phyloP scores from a whole-genome alignment of 2,888 invertebrate species.

The Sclerodermus sp. region DNA sequence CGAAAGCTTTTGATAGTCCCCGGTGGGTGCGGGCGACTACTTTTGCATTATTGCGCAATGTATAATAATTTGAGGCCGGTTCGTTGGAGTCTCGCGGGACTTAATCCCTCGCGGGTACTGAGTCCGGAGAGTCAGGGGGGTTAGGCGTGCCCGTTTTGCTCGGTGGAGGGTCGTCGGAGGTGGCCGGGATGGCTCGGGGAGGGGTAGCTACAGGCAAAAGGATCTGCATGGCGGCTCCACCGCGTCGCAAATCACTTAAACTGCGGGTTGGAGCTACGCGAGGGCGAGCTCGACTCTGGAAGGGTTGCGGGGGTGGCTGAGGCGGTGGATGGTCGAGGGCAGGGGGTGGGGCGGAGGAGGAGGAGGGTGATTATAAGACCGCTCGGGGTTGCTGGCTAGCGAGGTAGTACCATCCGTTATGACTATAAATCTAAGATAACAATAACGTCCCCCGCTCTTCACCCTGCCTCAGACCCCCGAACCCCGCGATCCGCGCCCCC shows the following conservation, averaged over 20 bases:
- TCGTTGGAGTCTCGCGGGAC: constrained; percentile 13
- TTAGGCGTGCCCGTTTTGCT: constrained; percentile 42
- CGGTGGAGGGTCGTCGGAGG: constrained; percentile 30
- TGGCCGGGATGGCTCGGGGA: constrained; percentile 22
- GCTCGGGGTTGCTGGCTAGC: constrained; percentile 57
- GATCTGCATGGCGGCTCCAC: constrained; percentile 58
- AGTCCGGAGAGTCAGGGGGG: constrained; percentile 14
- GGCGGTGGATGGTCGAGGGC: constrained; percentile 35
- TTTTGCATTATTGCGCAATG: constrained; percentile 47
- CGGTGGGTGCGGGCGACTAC: constrained; percentile 27
- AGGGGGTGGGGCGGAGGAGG: constrained; percentile 35
- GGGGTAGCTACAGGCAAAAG: constrained; percentile 50
- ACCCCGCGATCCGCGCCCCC: constrained; percentile 18
- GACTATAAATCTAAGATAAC: constrained; percentile 59
- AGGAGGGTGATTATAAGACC: constrained; percentile 58
- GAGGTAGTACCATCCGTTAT: constrained; percentile 57
- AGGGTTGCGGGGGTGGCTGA: constrained; percentile 26
- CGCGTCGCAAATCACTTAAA: constrained; percentile 59
- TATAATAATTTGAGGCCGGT: constrained; percentile 44
- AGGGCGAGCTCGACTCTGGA: constrained; percentile 37
- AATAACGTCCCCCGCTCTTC: constrained; percentile 52
- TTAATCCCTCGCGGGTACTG: constrained; percentile 48
- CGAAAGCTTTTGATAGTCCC: no score
- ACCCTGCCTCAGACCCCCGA: constrained; percentile 30
- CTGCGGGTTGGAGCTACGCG: constrained; percentile 51